These are phyloP conservation scores for Tachysurus vachellii DNA, from an alignment of 2,113 vertebrate species.

Conservation along the genomic window DNA sequence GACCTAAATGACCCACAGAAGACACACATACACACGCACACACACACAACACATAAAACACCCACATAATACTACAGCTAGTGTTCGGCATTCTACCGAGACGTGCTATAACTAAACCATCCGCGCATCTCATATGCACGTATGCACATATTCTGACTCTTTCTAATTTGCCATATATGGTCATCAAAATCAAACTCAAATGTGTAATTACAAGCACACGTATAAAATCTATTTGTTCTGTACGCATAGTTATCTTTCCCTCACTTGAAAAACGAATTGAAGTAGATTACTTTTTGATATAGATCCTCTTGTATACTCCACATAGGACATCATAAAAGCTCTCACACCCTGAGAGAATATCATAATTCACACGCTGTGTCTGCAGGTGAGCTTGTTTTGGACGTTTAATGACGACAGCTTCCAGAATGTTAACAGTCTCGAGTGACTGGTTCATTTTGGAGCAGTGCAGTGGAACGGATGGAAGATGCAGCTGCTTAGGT, in stretches of 20 bases:
- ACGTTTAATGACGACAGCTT: conserved; percentile 22
- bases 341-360: background rate
- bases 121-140: conserved; percentile 5
- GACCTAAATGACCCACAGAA: background rate
- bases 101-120: background rate
- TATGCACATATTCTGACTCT: background rate
- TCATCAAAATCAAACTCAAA: conserved; percentile 3
- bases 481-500: conserved; percentile 64
- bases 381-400: background rate
- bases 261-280: conserved; percentile 34
- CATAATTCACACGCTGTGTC: conserved; percentile 13
- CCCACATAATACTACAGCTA: background rate
- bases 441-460: conserved; percentile 50
- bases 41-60: background rate
- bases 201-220: background rate
- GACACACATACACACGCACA: background rate
- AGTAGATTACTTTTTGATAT: conserved; percentile 24
- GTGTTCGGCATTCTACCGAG: background rate
- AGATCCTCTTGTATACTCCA: conserved; percentile 29
- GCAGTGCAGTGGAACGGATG: conserved; percentile 67
- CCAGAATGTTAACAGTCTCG: conserved; percentile 24
- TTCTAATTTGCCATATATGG: conserved; percentile 36
- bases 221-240: conserved; percentile 54
- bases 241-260: conserved; percentile 48
- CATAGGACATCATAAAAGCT: background rate